Evolutionary conservation across 2,113 vertebrate species (phyloP).

Genomic region (Lampris incognitus): DNA sequence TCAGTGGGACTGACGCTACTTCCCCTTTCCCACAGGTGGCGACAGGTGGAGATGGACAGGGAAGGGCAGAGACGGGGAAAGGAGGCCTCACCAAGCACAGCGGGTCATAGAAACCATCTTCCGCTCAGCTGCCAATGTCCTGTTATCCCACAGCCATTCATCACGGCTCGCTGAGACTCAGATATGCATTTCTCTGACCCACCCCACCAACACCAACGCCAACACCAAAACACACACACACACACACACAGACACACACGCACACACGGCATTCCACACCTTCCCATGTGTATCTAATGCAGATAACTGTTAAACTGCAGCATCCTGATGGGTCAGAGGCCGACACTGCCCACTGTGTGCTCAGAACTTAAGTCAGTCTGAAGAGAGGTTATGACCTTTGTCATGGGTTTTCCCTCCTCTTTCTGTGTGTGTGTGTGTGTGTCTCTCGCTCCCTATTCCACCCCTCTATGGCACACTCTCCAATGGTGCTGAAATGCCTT

Average conservation of each 20-base stretch:
- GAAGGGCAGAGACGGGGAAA: background rate
- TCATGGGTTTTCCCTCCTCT: no score
- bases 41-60: conserved; percentile 52
- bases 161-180: conserved; percentile 74
- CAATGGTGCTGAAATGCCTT: no score
- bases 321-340: no score
- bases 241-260: no score
- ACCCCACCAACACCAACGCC: conserved; percentile 10
- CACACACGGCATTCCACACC: conserved; percentile 52
- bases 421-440: no score
- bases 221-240: no score
- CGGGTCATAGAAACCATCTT: conserved; percentile 63
- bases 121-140: conserved; percentile 75
- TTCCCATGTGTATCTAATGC: conserved; percentile 46
- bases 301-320: conserved; percentile 41
- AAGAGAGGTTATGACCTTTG: no score
- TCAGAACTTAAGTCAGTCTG: no score
- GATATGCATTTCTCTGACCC: conserved; percentile 50
- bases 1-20: conserved; percentile 6
- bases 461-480: no score
- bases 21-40: conserved; percentile 60
- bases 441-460: no score
- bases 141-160: conserved; percentile 66
- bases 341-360: no score
- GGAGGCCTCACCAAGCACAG: conserved; percentile 32